These are phyloP conservation scores for Tringa solitaria DNA, from an alignment of 2,113 vertebrate species.

Conservation along the genomic window DNA sequence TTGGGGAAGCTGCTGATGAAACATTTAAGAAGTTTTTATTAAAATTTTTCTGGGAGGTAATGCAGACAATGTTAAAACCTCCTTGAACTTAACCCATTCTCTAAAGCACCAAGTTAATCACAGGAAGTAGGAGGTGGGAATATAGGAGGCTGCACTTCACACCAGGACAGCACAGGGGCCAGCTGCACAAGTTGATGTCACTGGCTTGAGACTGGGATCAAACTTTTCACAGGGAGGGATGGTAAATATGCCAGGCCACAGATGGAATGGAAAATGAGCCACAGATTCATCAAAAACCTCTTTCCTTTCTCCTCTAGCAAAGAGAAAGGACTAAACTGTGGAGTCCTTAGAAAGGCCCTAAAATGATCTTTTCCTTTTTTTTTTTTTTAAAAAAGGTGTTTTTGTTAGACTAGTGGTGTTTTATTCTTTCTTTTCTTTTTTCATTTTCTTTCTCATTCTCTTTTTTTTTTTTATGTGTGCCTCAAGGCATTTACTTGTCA, in stretches of 20 bases:
- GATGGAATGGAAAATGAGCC: background rate
- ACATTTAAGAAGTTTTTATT: constrained; percentile 53
- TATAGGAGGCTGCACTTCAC: background rate
- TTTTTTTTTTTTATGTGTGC: background rate
- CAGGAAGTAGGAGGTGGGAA: background rate
- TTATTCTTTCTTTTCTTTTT: constrained; percentile 36
- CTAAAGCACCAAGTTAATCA: background rate
- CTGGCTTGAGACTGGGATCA: background rate
- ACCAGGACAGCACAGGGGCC: background rate
- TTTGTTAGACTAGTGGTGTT: constrained; percentile 11
- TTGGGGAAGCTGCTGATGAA: constrained; percentile 37
- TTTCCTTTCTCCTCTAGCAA: background rate
- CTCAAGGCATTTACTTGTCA: constrained; percentile 61
- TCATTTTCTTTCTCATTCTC: constrained; percentile 31
- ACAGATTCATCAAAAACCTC: background rate
- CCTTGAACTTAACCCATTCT: background rate
- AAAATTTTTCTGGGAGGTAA: constrained; percentile 16
- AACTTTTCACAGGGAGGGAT: background rate
- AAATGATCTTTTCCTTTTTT: background rate
- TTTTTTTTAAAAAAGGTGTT: background rate
- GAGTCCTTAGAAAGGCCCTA: background rate
- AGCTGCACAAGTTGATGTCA: background rate
- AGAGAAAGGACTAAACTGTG: background rate
- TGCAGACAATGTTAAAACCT: background rate
- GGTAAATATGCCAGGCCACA: background rate